These are phyloP conservation scores for Rhynchotus rufescens DNA, from an alignment of 2,797 vertebrate genomes.

Conservation along the genomic window DNA sequence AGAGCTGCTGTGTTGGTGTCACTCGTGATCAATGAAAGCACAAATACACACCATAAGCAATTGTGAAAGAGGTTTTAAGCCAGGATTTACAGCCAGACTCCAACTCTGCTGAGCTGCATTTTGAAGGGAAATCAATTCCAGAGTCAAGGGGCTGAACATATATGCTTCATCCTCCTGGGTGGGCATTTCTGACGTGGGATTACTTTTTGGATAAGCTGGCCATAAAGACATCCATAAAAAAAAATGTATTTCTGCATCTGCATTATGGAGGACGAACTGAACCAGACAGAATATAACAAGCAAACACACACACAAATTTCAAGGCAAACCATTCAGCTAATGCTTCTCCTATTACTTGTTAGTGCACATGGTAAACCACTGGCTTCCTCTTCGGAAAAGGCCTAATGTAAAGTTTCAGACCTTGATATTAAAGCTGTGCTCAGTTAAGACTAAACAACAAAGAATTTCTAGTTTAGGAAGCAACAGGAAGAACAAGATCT, in stretches of 20 bases:
- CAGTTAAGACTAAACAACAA: background rate
- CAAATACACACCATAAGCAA: conserved; percentile 15
- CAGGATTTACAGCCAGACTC: conserved; percentile 27
- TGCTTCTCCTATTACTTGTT: background rate
- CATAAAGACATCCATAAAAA: background rate
- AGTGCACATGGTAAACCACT: background rate
- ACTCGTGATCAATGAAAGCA: background rate
- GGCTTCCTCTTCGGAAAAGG: background rate
- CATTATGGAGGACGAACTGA: background rate
- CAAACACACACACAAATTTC: background rate
- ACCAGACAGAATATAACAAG: background rate
- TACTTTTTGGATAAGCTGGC: background rate
- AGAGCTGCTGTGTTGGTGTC: background rate
- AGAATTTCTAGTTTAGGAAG: background rate
- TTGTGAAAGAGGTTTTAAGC: background rate
- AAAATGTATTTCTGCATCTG: background rate
- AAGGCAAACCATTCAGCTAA: background rate
- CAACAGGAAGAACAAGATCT: background rate
- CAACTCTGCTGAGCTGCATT: background rate
- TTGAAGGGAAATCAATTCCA: conserved; percentile 54
- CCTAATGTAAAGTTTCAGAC: background rate
- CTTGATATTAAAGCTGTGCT: background rate
- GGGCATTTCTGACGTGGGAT: background rate
- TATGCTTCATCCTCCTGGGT: conserved; percentile 11
- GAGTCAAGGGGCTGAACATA: conserved; percentile 4